Evolutionary conservation across 2,797 vertebrate genomes (phyloP).

Genomic region (Denticeps clupeoides): DNA sequence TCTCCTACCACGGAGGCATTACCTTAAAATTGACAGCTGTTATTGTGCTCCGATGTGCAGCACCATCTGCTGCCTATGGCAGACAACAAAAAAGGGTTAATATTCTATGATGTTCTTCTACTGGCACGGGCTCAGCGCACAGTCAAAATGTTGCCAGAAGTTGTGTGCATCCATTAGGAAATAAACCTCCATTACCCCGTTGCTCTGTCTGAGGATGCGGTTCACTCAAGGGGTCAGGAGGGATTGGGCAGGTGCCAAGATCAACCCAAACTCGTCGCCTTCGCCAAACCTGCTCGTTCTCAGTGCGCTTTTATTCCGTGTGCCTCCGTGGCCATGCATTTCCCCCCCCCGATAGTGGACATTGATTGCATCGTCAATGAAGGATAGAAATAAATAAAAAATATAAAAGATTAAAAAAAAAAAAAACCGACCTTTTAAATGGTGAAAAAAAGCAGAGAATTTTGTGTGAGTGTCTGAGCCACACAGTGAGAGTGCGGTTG

Average conservation of each 20-base stretch:
- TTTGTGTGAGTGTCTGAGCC: not conserved
- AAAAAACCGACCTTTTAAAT: too few relatives aligned
- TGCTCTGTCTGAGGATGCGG: constrained; percentile 56
- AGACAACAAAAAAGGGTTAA: constrained; percentile 74
- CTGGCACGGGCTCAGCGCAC: constrained; percentile 51
- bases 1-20: constrained; percentile 60
- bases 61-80: constrained; percentile 70
- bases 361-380: constrained; percentile 25
- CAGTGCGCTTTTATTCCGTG: too few relatives aligned
- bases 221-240: constrained; percentile 67
- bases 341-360: too few relatives aligned
- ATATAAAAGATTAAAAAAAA: too few relatives aligned
- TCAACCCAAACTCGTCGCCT: constrained; percentile 32
- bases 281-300: too few relatives aligned
- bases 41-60: constrained; percentile 50
- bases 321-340: too few relatives aligned
- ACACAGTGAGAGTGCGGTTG: constrained; percentile 12
- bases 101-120: constrained; percentile 73
- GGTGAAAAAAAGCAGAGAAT: too few relatives aligned
- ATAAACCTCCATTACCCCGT: constrained; percentile 57
- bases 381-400: constrained; percentile 25
- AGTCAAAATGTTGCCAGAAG: constrained; percentile 56
- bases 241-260: constrained; percentile 56
- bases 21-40: constrained; percentile 77
- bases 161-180: constrained; percentile 56